phyloP scores from a whole-genome alignment of 2,888 invertebrate genomes.

The Pantelozetes paolii region DNA sequence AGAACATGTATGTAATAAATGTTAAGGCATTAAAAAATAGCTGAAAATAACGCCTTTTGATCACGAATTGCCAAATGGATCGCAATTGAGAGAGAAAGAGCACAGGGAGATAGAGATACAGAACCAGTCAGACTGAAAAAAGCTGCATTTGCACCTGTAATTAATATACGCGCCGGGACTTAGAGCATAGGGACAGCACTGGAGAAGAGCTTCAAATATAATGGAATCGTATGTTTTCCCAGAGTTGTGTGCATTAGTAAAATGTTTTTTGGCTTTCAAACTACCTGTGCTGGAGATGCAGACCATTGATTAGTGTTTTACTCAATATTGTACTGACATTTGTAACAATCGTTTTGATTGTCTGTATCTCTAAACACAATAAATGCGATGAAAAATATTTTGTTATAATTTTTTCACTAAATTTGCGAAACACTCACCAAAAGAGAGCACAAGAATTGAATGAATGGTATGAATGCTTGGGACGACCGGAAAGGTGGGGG shows the following conservation, averaged over 20 bases:
- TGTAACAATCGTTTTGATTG: background rate
- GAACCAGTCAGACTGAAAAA: conserved; percentile 14
- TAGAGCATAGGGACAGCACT: background rate
- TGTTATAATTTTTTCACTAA: no score
- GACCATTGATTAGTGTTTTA: conserved; percentile 20
- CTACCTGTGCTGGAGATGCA: background rate
- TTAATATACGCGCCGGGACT: conserved; percentile 30
- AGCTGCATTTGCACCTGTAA: conserved; percentile 26
- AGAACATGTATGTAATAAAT: background rate
- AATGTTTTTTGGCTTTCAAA: background rate
- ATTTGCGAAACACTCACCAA: background rate
- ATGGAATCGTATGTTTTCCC: conserved; percentile 1
- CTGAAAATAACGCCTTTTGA: conserved; percentile 20
- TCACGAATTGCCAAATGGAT: conserved; percentile 32
- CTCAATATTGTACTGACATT: background rate
- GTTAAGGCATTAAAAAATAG: conserved; percentile 25
- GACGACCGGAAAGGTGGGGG: conserved; percentile 25
- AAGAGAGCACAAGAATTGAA: background rate
- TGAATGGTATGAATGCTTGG: background rate
- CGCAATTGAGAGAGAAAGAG: background rate
- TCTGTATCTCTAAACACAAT: background rate
- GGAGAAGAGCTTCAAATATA: background rate
- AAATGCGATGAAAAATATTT: background rate
- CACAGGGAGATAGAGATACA: background rate
- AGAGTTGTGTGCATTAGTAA: conserved; percentile 14